These are phyloP conservation scores for Melangyna quadrimaculata DNA, from an alignment of 2,888 invertebrate species.

Conservation along the genomic window DNA sequence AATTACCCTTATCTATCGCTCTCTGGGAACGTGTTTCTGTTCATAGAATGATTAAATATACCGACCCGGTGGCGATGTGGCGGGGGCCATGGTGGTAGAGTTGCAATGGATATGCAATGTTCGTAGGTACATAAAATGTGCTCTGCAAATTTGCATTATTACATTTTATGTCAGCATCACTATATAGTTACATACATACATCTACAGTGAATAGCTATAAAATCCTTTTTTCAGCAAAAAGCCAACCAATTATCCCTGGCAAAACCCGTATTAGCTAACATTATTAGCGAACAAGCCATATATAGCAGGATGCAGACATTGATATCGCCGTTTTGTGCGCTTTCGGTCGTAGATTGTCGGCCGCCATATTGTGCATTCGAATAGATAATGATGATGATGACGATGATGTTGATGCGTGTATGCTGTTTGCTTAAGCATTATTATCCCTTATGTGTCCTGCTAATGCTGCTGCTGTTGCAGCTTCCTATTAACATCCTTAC, in stretches of 20 bases:
- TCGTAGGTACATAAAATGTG: not conserved
- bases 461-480: not conserved
- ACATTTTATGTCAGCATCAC: slow-evolving; percentile 58
- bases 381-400: slow-evolving; percentile 14
- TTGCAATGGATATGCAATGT: not conserved
- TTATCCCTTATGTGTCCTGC: slow-evolving; percentile 13
- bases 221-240: slow-evolving; percentile 39
- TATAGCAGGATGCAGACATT: not conserved
- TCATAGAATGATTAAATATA: not conserved
- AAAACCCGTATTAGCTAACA: slow-evolving; percentile 48
- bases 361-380: slow-evolving; percentile 39
- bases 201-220: slow-evolving; percentile 8
- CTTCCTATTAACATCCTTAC: not conserved
- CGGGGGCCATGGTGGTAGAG: not conserved
- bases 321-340: slow-evolving; percentile 27
- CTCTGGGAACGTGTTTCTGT: not conserved
- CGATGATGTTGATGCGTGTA: slow-evolving; percentile 6
- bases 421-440: slow-evolving; percentile 43
- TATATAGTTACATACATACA: not conserved
- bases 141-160: slow-evolving; percentile 60
- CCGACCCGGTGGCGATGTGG: not conserved
- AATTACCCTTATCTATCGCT: slow-evolving; percentile 34
- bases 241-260: slow-evolving; percentile 61
- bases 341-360: not conserved
- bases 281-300: slow-evolving; percentile 53